Base-by-base conservation (phyloP, 1,140 invertebrate genomes). In the Sinonovacula constricta region DNA sequence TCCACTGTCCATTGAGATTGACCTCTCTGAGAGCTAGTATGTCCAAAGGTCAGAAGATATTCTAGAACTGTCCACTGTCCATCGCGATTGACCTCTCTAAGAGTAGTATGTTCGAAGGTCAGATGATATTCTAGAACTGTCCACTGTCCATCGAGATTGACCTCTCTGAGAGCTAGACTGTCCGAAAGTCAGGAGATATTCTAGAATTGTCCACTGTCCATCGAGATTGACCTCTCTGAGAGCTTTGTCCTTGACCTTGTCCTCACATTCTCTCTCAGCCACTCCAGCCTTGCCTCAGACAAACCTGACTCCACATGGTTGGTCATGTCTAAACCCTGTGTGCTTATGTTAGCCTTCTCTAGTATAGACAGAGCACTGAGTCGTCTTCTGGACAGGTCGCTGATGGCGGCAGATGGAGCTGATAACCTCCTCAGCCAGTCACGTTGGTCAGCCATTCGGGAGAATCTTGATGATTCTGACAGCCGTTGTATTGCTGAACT, bases 301-400 rank as follows among this genome's bases (percentile, higher is more conserved):
- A 70, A 54, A 4, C 65, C 67, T 10, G 75, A 45, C 56, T 78
- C 75, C 36, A 78, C 45, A 14, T 78, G 65, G 28, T 28, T 62
- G 10, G 65, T 62, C 14, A 70, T n/a, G 22, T 67, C 34, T 30
- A 76, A 39, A 14, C 75, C 65, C 24, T 68, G 65, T n/a, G 66
- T 70, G 33, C 49, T 69, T 10, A 69, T 78, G 31, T 78, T 78
- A 22, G 75, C 33, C 33, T 66, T 39, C 31, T 63, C 67, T 31
- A 78, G 57, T 26, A 78, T 69, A 10, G 75, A 78, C n/a, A 78
- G 63, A 18, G 75, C 75, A 45, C 57, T 69, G 4, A 78, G 59
- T 18, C 66, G 66, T 24, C 75, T n/a, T 4, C 56, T 12, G 14
- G 63, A 45, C 45, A 76, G 18, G 28, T 33, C 7, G 24, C 57